phyloP scores from a whole-genome alignment of 2,888 invertebrate species.

The Cerastoderma edule region DNA sequence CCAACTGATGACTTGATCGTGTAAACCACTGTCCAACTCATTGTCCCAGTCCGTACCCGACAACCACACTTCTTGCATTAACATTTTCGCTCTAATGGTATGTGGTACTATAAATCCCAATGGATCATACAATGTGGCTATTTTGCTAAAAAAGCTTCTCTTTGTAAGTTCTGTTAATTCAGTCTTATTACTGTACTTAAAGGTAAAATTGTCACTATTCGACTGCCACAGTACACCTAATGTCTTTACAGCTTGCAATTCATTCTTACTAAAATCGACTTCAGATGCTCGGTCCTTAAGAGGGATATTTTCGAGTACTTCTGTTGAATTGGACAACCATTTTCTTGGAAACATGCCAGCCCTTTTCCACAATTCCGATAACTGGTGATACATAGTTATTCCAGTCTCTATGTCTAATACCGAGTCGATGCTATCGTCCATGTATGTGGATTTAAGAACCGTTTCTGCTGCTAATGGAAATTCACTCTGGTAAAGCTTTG shows the following conservation, averaged over 20 bases:
- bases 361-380: slow-evolving; percentile 25
- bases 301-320: slow-evolving; percentile 38
- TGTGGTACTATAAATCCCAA: not conserved
- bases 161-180: not conserved
- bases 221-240: too few species aligned
- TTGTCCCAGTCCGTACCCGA: slow-evolving; percentile 73
- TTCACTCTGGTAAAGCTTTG: slow-evolving; percentile 14
- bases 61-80: slow-evolving; percentile 1
- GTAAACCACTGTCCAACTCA: too few species aligned
- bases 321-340: too few species aligned
- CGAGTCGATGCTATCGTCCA: slow-evolving; percentile 56
- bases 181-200: too few species aligned
- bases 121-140: not conserved
- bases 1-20: too few species aligned
- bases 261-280: too few species aligned
- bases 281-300: slow-evolving; percentile 23
- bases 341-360: slow-evolving; percentile 15
- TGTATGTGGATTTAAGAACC: slow-evolving; percentile 50
- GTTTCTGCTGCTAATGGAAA: slow-evolving; percentile 48
- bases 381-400: slow-evolving; percentile 28
- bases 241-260: too few species aligned
- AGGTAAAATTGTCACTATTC: too few species aligned
- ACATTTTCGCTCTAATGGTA: not conserved
- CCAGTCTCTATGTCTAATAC: slow-evolving; percentile 29
- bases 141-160: not conserved